Conservation (phyloP, 2,113 vertebrate species). For the Antechinus flavipes region DNA sequence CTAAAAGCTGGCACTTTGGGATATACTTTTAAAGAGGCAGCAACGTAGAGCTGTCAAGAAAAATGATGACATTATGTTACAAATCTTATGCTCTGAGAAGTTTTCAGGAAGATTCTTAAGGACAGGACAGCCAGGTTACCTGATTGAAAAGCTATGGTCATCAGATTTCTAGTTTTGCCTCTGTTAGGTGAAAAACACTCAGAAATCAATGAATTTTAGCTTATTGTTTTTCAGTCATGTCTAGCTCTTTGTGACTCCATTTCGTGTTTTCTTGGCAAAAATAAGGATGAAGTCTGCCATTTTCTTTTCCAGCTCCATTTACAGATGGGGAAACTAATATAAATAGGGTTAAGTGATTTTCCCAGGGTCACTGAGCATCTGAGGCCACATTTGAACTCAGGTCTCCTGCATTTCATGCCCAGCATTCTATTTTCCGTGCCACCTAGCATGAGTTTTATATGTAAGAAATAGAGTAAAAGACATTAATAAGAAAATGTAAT, state of each 20-base stretch:
- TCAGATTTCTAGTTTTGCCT: not conserved
- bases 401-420: not conserved
- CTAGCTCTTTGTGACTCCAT: not conserved
- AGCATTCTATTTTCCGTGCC: not conserved
- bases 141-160: too few relatives aligned
- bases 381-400: not conserved
- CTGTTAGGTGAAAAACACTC: not conserved
- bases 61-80: conserved; percentile 51
- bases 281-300: not conserved
- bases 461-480: not conserved
- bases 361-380: not conserved
- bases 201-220: not conserved
- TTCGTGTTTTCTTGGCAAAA: not conserved
- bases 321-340: not conserved
- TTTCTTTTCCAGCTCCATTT: not conserved
- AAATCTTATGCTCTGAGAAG: not conserved
- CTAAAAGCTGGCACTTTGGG: conserved; percentile 45
- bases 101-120: conserved; percentile 32
- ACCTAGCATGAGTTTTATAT: not conserved
- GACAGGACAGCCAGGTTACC: not conserved
- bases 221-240: not conserved
- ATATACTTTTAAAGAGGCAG: conserved; percentile 53
- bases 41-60: conserved; percentile 22
- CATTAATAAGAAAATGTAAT: not conserved
- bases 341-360: not conserved